Percentiles rank a stretch among this genome's conserved stretches.
These are phyloP conservation scores for Cyphomyrmex costatus DNA, from an alignment of 1,140 invertebrate species.

Conservation along the genomic window DNA sequence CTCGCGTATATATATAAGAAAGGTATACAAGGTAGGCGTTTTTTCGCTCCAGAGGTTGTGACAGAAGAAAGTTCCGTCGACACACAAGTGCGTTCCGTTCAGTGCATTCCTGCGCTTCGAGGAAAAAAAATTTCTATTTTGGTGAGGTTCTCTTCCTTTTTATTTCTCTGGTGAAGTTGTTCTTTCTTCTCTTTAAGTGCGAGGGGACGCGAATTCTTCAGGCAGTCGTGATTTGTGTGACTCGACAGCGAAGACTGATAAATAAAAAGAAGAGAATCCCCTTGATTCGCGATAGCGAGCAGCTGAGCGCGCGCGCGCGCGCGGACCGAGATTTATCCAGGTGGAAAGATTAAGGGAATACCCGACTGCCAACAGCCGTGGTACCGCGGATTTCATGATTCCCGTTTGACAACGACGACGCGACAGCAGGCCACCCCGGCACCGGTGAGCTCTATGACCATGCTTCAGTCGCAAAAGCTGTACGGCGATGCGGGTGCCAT, in stretches of 20 bases:
- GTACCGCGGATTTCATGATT: slow-evolving; percentile 77
- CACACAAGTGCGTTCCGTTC: slow-evolving; percentile 36
- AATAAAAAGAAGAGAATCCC: background rate
- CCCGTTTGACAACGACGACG: slow-evolving; percentile 76
- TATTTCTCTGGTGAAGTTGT: slow-evolving; percentile 32
- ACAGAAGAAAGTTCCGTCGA: slow-evolving; percentile 16
- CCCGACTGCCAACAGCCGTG: slow-evolving; percentile 74
- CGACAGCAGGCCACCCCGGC: slow-evolving; percentile 73
- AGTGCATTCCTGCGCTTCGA: background rate
- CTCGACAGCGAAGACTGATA: background rate
- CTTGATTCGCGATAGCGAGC: background rate
- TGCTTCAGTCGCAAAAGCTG: slow-evolving; percentile 87
- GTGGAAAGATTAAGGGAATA: slow-evolving; percentile 71
- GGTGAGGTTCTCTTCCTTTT: slow-evolving; percentile 47
- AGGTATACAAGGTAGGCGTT: background rate
- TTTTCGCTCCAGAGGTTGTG: slow-evolving; percentile 1
- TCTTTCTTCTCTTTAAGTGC: background rate
- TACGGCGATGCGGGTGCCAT: slow-evolving; percentile 86
- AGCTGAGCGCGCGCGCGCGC: background rate
- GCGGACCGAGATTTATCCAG: background rate
- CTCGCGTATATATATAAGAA: background rate
- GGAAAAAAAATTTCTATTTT: background rate
- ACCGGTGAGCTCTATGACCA: slow-evolving; percentile 83
- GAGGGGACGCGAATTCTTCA: background rate
- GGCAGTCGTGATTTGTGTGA: slow-evolving; percentile 13